Conservation (phyloP, 2,797 vertebrate genomes). For the Pseudochirops corinnae region DNA sequence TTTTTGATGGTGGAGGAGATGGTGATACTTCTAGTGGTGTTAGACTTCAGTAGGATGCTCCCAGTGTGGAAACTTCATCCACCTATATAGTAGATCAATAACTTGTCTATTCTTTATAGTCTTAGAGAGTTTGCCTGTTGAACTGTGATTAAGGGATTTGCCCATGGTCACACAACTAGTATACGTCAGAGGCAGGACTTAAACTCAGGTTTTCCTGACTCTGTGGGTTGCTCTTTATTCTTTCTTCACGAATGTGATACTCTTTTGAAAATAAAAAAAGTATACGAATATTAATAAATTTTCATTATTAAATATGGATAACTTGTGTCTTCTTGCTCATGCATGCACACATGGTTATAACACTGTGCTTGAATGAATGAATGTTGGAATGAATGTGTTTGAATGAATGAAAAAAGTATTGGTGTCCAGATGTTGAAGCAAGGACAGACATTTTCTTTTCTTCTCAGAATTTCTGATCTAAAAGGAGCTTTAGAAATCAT, state of each 20-base stretch:
- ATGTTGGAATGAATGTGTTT: not conserved
- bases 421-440: not conserved
- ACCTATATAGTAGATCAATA: not conserved
- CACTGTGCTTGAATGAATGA: not conserved
- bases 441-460: not conserved
- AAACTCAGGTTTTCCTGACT: not conserved
- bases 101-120: not conserved
- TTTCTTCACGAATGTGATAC: not conserved
- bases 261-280: not conserved
- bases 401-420: not conserved
- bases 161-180: not conserved
- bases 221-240: not conserved
- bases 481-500: not conserved
- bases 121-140: not conserved
- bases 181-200: not conserved
- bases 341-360: not conserved
- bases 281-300: not conserved
- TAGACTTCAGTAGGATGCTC: not conserved
- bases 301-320: not conserved
- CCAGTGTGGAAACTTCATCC: not conserved
- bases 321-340: not conserved
- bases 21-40: not conserved
- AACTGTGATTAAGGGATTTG: not conserved
- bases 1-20: conserved; percentile 13
- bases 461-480: not conserved